These are phyloP conservation scores for Neopipo cinnamomea DNA, from an alignment of 2,113 vertebrate species.

Conservation along the genomic window DNA sequence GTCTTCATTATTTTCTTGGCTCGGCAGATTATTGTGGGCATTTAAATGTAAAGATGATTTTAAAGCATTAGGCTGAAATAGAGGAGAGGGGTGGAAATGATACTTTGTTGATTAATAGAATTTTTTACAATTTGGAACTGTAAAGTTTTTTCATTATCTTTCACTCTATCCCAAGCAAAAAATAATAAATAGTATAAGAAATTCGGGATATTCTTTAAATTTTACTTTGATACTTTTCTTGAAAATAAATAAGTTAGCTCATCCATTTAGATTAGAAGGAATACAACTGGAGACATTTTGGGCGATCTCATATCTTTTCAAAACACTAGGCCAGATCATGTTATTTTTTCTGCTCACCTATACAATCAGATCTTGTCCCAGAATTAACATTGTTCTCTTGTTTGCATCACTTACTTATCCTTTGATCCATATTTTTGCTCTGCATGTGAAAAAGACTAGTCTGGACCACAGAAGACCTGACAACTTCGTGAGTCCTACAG, in stretches of 20 bases:
- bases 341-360: background rate
- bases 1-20: rapidly evolving
- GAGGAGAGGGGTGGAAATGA: rapidly evolving
- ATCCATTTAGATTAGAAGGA: background rate
- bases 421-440: background rate
- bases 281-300: background rate
- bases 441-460: background rate
- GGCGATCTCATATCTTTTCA: background rate
- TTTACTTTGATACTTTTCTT: background rate
- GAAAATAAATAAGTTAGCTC: background rate
- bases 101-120: background rate
- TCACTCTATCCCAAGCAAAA: background rate
- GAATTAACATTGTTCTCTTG: background rate
- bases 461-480: background rate
- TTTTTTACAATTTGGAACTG: background rate
- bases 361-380: background rate
- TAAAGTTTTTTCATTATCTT: background rate
- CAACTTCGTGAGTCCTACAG: background rate
- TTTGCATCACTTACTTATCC: background rate
- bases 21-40: background rate
- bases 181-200: background rate
- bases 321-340: background rate
- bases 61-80: background rate
- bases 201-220: background rate
- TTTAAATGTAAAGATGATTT: background rate